Percentiles rank a stretch among this genome's conserved stretches.
Conservation (phyloP, 2,888 invertebrate species). For the Stomorhina lunata region DNA sequence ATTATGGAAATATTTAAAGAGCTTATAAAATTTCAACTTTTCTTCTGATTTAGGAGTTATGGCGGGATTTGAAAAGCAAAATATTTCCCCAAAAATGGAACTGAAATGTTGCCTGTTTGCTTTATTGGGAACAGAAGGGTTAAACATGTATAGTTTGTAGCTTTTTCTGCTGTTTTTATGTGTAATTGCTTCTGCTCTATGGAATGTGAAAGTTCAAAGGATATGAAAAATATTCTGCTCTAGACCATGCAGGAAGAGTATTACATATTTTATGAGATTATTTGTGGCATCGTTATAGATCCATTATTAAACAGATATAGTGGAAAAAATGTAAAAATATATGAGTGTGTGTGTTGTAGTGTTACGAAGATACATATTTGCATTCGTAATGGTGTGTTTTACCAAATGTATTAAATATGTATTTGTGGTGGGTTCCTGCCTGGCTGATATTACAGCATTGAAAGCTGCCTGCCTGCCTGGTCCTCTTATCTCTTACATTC, state of each 20-base stretch:
- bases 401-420: neutral
- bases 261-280: slow-evolving; percentile 49
- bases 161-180: neutral
- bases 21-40: too few species aligned
- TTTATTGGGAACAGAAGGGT: too few species aligned
- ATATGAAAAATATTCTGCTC: too few species aligned
- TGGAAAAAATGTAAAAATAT: neutral
- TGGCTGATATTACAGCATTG: slow-evolving; percentile 35
- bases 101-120: neutral
- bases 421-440: neutral
- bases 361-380: neutral
- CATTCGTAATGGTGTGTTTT: slow-evolving; percentile 12
- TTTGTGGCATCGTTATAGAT: slow-evolving; percentile 57
- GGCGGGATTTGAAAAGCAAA: neutral
- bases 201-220: too few species aligned
- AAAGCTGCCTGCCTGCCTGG: too few species aligned
- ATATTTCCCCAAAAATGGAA: neutral
- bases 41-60: too few species aligned
- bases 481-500: too few species aligned
- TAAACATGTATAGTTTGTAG: too few species aligned
- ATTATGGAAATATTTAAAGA: too few species aligned
- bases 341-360: neutral
- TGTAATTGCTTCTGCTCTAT: too few species aligned
- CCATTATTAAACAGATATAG: slow-evolving; percentile 36
- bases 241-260: too few species aligned